Conservation (phyloP, 2,113 vertebrate species). For the Telmatochromis brachygnathus region DNA sequence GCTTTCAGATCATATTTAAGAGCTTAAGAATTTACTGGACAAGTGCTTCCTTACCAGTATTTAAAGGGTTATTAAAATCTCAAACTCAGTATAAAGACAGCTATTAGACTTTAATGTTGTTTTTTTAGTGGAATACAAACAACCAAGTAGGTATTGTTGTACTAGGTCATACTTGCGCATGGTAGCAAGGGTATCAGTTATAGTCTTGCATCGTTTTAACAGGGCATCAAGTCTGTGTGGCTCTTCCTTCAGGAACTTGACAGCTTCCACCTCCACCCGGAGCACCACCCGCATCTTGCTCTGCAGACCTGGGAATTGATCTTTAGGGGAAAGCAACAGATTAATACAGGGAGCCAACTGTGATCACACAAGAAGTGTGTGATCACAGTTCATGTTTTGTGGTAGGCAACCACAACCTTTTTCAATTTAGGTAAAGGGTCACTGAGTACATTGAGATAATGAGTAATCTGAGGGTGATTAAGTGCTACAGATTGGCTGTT, state of each 20-base stretch:
- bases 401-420: not conserved
- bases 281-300: conserved; percentile 98
- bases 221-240: conserved; percentile 91
- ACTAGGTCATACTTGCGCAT: conserved; percentile 67
- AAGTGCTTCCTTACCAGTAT: not conserved
- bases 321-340: conserved; percentile 53
- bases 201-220: conserved; percentile 88
- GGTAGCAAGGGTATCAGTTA: conserved; percentile 79
- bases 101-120: not conserved
- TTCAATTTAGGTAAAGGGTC: not conserved
- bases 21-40: not conserved
- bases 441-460: not conserved
- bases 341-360: not conserved
- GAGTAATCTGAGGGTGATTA: conserved; percentile 19
- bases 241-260: conserved; percentile 98
- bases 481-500: conserved; percentile 12
- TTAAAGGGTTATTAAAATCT: not conserved
- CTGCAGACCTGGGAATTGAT: conserved; percentile 95
- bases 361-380: not conserved
- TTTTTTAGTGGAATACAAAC: not conserved
- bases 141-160: not conserved
- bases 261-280: conserved; percentile 93
- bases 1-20: not conserved
- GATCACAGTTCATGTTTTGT: not conserved
- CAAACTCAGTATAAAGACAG: not conserved